phyloP scores from a whole-genome alignment of 2,888 invertebrate species.

The Ceraclea dissimilis region DNA sequence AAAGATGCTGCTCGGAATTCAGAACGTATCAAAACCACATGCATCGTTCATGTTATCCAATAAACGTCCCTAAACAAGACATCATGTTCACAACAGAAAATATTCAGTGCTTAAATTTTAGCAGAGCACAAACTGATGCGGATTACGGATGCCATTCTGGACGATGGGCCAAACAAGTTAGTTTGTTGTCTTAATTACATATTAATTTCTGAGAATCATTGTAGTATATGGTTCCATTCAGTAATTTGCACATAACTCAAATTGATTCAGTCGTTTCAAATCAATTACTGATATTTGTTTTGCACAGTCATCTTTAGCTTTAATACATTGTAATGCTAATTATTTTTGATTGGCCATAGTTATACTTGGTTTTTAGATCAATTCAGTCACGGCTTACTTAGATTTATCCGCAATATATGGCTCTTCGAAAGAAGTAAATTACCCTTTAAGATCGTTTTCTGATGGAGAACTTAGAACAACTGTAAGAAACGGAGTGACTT shows the following conservation, averaged over 20 bases:
- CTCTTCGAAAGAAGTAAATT: conserved; percentile 30
- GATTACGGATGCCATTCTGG: conserved; percentile 29
- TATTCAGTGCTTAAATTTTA: conserved; percentile 35
- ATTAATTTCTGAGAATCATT: conserved; percentile 22
- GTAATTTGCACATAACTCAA: too few species aligned
- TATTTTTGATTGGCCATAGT: too few species aligned
- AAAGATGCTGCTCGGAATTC: conserved; percentile 11
- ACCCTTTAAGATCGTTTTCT: conserved; percentile 29
- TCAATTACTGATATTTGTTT: neutral
- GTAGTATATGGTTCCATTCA: too few species aligned
- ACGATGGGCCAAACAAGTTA: conserved; percentile 5
- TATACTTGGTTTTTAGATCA: conserved; percentile 26
- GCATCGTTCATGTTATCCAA: conserved; percentile 35
- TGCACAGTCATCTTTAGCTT: too few species aligned
- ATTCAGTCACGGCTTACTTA: conserved; percentile 33
- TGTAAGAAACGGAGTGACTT: conserved; percentile 29
- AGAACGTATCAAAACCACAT: conserved; percentile 16
- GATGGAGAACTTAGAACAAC: conserved; percentile 31
- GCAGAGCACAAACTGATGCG: conserved; percentile 32
- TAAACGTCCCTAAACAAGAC: conserved; percentile 34
- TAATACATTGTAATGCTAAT: too few species aligned
- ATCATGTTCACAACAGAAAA: conserved; percentile 29
- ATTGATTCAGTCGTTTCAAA: neutral
- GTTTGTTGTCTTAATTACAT: conserved; percentile 27
- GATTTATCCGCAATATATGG: conserved; percentile 40